phyloP scores from a whole-genome alignment of 2,797 vertebrate genomes.

The Argentina silus region DNA sequence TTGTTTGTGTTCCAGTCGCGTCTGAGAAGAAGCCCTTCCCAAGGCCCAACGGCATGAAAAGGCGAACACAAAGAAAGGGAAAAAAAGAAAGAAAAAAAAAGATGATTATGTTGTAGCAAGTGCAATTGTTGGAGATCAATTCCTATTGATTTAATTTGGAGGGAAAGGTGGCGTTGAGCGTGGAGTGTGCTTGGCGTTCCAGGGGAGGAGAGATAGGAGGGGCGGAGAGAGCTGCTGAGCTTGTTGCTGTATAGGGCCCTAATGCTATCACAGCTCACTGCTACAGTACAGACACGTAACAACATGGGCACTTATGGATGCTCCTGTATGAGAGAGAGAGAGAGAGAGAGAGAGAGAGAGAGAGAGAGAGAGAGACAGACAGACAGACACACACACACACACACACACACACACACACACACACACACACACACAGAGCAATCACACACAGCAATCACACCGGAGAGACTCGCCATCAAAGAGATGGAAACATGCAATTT shows the following conservation, averaged over 20 bases:
- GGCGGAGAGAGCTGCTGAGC: slow-evolving; percentile 22
- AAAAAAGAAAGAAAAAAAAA: neutral
- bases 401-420: too few relatives aligned
- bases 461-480: neutral
- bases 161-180: neutral
- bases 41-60: slow-evolving; percentile 13
- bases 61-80: neutral
- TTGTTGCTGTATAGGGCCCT: slow-evolving; percentile 5
- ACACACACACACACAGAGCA: too few relatives aligned
- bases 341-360: neutral
- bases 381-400: too few relatives aligned
- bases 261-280: slow-evolving; percentile 15
- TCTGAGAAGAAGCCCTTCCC: neutral
- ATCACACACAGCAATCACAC: neutral
- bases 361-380: neutral
- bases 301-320: slow-evolving; percentile 22
- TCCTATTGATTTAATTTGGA: slow-evolving; percentile 23
- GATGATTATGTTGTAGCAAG: slow-evolving; percentile 15
- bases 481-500: slow-evolving; percentile 37
- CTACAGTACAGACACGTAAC: slow-evolving; percentile 7
- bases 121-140: slow-evolving; percentile 23
- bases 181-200: neutral
- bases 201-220: slow-evolving; percentile 2
- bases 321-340: neutral
- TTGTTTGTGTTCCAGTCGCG: slow-evolving; percentile 24